phyloP scores from a whole-genome alignment of 35 echinoderm and acorn worm genomes.

The Nesometra sesokonis region DNA sequence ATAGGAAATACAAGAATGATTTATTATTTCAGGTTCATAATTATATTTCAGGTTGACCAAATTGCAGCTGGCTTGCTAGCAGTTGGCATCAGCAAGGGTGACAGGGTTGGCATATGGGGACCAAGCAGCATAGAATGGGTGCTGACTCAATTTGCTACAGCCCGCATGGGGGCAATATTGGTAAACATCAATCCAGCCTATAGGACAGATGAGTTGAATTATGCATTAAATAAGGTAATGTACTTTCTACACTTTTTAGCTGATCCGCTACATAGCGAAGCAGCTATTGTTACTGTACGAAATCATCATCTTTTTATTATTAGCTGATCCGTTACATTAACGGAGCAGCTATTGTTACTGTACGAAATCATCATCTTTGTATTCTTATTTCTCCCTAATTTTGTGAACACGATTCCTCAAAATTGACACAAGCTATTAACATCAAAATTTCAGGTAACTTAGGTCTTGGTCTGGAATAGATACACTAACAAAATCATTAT shows the following conservation, averaged over 20 bases:
- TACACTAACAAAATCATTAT: too few relatives aligned
- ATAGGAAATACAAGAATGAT: neutral
- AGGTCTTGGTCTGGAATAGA: too few relatives aligned
- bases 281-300: too few relatives aligned
- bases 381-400: too few relatives aligned
- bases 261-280: too few relatives aligned
- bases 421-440: too few relatives aligned
- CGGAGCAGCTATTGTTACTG: too few relatives aligned
- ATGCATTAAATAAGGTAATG: conserved; percentile 72
- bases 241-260: neutral
- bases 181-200: conserved; percentile 88
- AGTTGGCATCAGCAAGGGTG: conserved; percentile 45
- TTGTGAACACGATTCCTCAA: too few relatives aligned
- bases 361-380: too few relatives aligned
- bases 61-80: conserved; percentile 64
- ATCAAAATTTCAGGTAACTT: too few relatives aligned
- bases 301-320: too few relatives aligned
- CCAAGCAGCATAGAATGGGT: conserved; percentile 67
- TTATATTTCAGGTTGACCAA: conserved; percentile 31
- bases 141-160: conserved; percentile 63
- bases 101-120: conserved; percentile 86
- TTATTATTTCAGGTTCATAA: conserved; percentile 3
- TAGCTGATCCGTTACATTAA: too few relatives aligned
- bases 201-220: conserved; percentile 61
- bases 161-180: conserved; percentile 47